Evolutionary conservation across 64 coral and sea anemone species (phyloP), one percentile per base, ranked within the genome.

Genomic region (Stichodactyla mertensii): DNA sequence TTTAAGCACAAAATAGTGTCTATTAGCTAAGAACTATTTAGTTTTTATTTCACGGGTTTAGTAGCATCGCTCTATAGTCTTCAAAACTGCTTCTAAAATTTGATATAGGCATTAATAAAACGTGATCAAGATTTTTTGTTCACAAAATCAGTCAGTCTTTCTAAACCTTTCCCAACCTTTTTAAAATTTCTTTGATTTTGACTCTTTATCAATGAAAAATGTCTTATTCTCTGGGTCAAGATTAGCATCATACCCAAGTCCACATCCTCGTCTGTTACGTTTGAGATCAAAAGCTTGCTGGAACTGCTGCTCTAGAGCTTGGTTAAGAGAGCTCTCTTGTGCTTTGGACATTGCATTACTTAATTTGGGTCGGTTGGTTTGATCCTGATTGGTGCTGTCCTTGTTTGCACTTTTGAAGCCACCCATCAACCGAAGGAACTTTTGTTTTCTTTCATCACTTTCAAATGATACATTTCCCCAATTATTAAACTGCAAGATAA

Each of bases 341-440:
- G 16, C 52, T 52, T 81, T 87, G 11, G 90, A 87, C 85, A 91
- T 82, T 16, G 77, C 86, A n/a, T 52, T 61, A 67, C 57, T 87
- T 71, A 77, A 87, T 7, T 54, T n/a, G 13, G 85, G 77, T 24
- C 61, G 55, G 85, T 52, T 71, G 53, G 9, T 83, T 13, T 54
- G 53, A 52, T 19, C 64, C 27, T 53, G 18, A 11, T 14, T 6
- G 15, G 54, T 24, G 1, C 11, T 55, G 12, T 79, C 23, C 16
- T 27, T 20, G 13, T 71, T 57, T n/a, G n/a, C n/a, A n/a, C n/a
- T 58, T 55, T 91, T 91, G 62, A 71, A 91, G 77, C 84, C 90
- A 16, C 90, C 90, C 90, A 91, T 91, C 22, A 91, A 15, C 5
- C 90, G 90, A 22, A 82, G 85, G 60, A 91, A 91, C 71, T 91